Evolutionary conservation across 2,888 invertebrate species (phyloP).

Genomic region (Aporophyla nigra): DNA sequence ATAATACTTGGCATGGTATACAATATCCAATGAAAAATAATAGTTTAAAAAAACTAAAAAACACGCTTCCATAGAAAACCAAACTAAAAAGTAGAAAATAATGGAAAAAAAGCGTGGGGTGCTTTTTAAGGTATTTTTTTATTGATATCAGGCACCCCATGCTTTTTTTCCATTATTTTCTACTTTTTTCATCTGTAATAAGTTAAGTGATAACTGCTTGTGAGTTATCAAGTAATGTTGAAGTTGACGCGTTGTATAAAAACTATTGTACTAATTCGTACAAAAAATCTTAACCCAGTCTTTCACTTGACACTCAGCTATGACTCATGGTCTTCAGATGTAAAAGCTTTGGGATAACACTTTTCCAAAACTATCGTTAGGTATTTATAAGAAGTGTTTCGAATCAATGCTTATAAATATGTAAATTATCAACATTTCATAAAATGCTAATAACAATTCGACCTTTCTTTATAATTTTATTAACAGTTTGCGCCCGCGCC

Average conservation of each 20-base stretch:
- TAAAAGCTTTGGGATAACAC: background rate
- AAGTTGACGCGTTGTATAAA: conserved; percentile 12
- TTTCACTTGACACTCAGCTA: background rate
- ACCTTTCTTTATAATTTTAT: background rate
- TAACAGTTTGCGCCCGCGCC: background rate
- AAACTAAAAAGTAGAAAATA: too few species aligned
- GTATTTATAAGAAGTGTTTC: too few species aligned
- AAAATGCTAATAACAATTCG: background rate
- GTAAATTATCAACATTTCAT: conserved; percentile 15
- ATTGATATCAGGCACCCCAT: too few species aligned
- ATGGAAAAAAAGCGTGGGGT: too few species aligned
- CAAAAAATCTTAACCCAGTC: background rate
- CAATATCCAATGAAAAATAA: too few species aligned
- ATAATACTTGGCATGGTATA: too few species aligned
- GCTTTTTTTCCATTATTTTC: too few species aligned
- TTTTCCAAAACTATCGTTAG: background rate
- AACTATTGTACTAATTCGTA: conserved; percentile 3
- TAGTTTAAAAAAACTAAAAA: too few species aligned
- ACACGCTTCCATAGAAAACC: too few species aligned
- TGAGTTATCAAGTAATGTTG: background rate
- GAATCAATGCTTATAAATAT: background rate
- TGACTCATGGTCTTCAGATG: background rate
- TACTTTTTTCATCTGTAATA: background rate
- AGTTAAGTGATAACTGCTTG: too few species aligned
- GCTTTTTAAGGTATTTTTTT: too few species aligned